These are phyloP conservation scores for Hyperoodon ampullatus DNA, from an alignment of 2,113 vertebrate species.

Conservation along the genomic window DNA sequence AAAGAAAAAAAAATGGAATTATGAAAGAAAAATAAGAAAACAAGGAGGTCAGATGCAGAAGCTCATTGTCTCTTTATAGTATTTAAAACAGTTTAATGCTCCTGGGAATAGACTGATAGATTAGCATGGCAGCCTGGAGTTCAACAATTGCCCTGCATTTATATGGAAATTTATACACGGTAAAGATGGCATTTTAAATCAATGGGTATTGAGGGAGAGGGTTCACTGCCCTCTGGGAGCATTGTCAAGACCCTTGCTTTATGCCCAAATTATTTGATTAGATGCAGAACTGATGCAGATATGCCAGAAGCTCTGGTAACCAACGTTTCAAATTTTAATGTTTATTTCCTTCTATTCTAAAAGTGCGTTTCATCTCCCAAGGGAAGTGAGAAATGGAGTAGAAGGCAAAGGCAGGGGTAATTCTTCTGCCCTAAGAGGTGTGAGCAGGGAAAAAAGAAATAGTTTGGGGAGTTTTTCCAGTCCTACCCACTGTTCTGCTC, in stretches of 20 bases:
- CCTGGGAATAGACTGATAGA: not conserved
- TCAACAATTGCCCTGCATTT: not conserved
- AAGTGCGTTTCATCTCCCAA: not conserved
- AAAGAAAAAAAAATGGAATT: not conserved
- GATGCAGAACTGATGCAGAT: not conserved
- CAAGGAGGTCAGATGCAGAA: not conserved
- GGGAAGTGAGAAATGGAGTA: not conserved
- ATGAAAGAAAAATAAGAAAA: not conserved
- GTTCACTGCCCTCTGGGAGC: not conserved
- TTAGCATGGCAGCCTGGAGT: not conserved
- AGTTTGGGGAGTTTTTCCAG: not conserved
- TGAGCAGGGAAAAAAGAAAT: not conserved
- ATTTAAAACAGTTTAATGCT: not conserved
- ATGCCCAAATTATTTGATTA: not conserved
- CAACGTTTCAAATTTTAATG: not conserved
- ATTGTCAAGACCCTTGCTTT: not conserved
- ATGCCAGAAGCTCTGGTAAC: not conserved
- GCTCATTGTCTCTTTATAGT: not conserved
- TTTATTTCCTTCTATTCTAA: constrained; percentile 10
- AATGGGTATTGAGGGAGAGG: not conserved
- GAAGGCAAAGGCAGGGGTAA: not conserved
- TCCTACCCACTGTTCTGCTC: not conserved
- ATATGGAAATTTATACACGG: not conserved
- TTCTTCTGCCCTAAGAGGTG: not conserved
- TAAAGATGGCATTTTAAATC: not conserved